These are phyloP conservation scores for Tokudaia muenninki DNA, from an alignment of 2,797 vertebrate species.

Conservation along the genomic window DNA sequence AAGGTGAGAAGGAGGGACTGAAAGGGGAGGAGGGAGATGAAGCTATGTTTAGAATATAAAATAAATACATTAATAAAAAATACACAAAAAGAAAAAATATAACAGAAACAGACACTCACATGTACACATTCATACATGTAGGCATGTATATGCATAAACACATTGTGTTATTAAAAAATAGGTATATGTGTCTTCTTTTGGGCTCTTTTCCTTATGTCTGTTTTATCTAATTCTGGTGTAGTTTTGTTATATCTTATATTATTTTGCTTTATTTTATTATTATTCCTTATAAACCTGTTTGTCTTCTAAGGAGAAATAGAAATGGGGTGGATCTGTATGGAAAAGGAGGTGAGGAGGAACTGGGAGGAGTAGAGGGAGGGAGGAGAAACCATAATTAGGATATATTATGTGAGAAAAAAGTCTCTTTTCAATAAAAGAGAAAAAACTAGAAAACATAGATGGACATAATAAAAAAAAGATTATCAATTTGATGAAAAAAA, in stretches of 20 bases:
- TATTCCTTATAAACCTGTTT: neutral
- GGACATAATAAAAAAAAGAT: neutral
- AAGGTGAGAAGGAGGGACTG: neutral
- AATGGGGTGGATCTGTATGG: neutral
- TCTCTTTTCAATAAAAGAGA: neutral
- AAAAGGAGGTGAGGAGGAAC: neutral
- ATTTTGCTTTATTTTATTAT: neutral
- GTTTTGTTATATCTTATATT: neutral
- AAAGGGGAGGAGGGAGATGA: neutral
- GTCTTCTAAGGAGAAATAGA: neutral
- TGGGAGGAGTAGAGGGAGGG: neutral
- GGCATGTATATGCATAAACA: neutral
- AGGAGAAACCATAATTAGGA: neutral
- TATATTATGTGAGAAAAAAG: neutral
- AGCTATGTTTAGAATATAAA: neutral
- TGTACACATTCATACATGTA: too few species aligned
- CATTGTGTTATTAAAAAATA: slow-evolving; percentile 12
- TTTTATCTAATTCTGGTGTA: neutral
- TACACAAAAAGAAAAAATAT: neutral
- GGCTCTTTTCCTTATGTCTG: neutral
- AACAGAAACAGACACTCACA: neutral
- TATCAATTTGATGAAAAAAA: neutral
- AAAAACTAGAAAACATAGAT: neutral
- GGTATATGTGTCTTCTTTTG: neutral
- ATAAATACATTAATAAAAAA: neutral